phyloP scores from a whole-genome alignment of 2,113 vertebrate species.

The Oreochromis niloticus region DNA sequence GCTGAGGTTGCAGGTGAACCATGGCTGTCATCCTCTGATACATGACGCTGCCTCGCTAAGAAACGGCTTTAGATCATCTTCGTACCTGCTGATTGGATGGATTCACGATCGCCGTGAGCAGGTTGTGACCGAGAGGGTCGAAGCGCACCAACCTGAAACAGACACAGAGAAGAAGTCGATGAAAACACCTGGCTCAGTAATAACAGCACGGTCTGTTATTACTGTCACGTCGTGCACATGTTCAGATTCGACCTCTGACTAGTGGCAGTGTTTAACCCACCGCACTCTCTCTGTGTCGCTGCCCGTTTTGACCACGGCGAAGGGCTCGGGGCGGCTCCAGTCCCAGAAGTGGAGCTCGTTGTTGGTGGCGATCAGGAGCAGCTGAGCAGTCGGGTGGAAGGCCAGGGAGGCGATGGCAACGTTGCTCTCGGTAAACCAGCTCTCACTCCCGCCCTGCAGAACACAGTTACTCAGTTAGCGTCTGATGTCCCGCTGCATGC shows the following conservation, averaged over 20 bases:
- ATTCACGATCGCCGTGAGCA: conserved; percentile 96
- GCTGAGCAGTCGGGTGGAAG: conserved; percentile 96
- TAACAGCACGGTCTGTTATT: not conserved
- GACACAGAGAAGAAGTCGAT: not conserved
- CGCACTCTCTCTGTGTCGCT: conserved; percentile 95
- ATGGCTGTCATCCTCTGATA: not conserved
- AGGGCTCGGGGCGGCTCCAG: conserved; percentile 96
- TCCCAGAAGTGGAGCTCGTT: conserved; percentile 99
- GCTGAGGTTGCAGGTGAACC: not conserved
- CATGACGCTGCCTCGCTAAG: not conserved
- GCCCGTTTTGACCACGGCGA: conserved; percentile 94
- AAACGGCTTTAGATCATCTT: not conserved
- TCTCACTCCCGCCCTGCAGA: conserved; percentile 92
- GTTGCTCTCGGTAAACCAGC: conserved; percentile 98
- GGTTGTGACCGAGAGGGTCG: conserved; percentile 96
- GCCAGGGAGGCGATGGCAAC: conserved; percentile 96
- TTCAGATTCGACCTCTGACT: not conserved
- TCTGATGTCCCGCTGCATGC: not conserved
- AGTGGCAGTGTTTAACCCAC: conserved; percentile 51
- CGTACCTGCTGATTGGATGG: conserved; percentile 97
- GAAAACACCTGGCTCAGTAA: not conserved
- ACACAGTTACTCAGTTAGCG: not conserved
- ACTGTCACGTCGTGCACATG: not conserved
- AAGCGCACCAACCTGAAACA: conserved; percentile 89
- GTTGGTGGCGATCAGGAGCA: conserved; percentile 95